Percentiles rank a stretch among this genome's conserved stretches.
Conservation (phyloP, 2,888 invertebrate genomes). For the Dicyrtoma fusca region DNA sequence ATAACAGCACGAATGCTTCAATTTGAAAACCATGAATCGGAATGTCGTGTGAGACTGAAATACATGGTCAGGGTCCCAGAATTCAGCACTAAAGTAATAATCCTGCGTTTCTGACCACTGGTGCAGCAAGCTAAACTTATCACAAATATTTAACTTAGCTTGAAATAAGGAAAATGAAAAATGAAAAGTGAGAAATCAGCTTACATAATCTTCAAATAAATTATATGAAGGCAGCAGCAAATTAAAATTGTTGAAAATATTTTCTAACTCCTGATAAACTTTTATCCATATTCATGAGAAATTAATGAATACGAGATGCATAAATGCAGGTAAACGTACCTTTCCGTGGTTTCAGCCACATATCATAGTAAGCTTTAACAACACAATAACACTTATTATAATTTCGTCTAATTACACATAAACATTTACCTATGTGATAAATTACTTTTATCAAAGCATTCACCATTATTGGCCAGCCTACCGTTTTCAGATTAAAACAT, state of each 20-base stretch:
- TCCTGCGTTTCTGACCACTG: neutral
- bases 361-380: slow-evolving; percentile 88
- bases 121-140: too few relatives aligned
- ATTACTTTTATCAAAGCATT: too few relatives aligned
- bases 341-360: slow-evolving; percentile 97
- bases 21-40: slow-evolving; percentile 5
- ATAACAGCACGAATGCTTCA: slow-evolving; percentile 6
- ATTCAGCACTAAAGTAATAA: neutral
- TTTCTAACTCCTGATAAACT: too few relatives aligned
- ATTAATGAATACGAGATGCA: slow-evolving; percentile 4
- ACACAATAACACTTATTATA: slow-evolving; percentile 23
- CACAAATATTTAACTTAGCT: neutral
- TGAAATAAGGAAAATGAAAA: neutral
- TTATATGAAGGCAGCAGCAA: slow-evolving; percentile 5
- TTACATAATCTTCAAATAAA: slow-evolving; percentile 14
- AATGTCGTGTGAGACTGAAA: slow-evolving; percentile 2
- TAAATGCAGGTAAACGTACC: slow-evolving; percentile 69
- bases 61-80: neutral
- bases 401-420: too few relatives aligned
- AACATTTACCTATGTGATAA: too few relatives aligned
- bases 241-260: neutral
- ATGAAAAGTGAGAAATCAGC: too few relatives aligned
- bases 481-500: too few relatives aligned
- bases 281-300: too few relatives aligned
- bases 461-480: too few relatives aligned